A percentile compares a stretch with the other conserved stretches of the same genome.
Conservation (phyloP, 1,140 invertebrate species). For the Drosophila aff. region DNA sequence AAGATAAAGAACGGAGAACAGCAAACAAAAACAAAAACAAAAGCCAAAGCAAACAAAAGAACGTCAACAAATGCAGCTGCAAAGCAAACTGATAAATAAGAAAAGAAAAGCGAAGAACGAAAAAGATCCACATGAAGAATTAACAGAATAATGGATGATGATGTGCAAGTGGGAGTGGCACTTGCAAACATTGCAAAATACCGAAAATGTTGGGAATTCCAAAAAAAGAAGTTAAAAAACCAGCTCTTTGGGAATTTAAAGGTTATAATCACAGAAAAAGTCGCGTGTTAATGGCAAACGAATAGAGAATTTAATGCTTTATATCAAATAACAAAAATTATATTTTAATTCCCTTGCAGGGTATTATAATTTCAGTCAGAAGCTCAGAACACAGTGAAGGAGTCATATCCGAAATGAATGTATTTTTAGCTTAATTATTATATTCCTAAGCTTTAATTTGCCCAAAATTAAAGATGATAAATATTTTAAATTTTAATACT, state of each 20-base stretch:
- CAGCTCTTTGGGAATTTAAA: not conserved
- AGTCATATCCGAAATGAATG: too few relatives aligned
- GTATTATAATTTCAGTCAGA: too few relatives aligned
- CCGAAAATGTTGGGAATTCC: not conserved
- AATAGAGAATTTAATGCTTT: too few relatives aligned
- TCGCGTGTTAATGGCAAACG: too few relatives aligned
- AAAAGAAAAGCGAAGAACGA: conserved; percentile 7
- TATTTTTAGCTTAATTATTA: too few relatives aligned
- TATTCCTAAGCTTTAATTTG: too few relatives aligned
- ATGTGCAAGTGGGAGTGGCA: conserved; percentile 23
- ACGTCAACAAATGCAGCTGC: conserved; percentile 46
- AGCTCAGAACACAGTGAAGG: too few relatives aligned
- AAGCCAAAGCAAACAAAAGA: conserved; percentile 21
- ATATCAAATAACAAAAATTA: not conserved
- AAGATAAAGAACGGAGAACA: conserved; percentile 12
- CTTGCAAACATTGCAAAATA: conserved; percentile 14
- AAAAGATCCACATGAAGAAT: conserved; percentile 17
- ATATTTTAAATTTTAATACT: too few relatives aligned
- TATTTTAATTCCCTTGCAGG: too few relatives aligned
- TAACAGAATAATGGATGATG: not conserved
- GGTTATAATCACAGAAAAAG: not conserved
- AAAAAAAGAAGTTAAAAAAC: not conserved
- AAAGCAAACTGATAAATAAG: conserved; percentile 46
- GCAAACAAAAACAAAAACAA: conserved; percentile 32
- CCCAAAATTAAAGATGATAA: too few relatives aligned